Conservation (phyloP, 2,888 invertebrate species). For the Adelognathus sp. region DNA sequence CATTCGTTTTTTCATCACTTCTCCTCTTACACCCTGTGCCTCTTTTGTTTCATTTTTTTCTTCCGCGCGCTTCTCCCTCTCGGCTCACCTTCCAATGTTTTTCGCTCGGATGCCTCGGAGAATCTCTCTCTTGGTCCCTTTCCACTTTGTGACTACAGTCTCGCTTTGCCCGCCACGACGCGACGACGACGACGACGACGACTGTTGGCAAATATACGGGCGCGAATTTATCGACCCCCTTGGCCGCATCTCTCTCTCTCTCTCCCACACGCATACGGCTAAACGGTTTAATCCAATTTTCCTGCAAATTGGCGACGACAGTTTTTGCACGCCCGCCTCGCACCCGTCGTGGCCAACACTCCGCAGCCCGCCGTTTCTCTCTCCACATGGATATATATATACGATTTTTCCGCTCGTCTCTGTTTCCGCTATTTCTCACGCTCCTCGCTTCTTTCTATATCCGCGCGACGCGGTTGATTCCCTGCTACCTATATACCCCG, state of each 20-base stretch:
- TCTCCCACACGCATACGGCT: too few species aligned
- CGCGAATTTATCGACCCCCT: conserved; percentile 66
- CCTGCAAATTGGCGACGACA: conserved; percentile 67
- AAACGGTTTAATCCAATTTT: conserved; percentile 69
- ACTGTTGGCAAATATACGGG: conserved; percentile 65
- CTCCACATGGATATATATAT: conserved; percentile 23
- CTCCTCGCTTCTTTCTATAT: conserved; percentile 14
- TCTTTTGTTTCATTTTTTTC: conserved; percentile 41
- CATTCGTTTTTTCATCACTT: background rate
- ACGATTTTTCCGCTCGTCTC: conserved; percentile 13
- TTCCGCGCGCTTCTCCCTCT: conserved; percentile 1
- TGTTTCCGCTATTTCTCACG: conserved; percentile 40
- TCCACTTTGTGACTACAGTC: conserved; percentile 19
- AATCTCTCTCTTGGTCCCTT: conserved; percentile 10
- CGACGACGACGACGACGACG: too few species aligned
- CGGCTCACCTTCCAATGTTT: conserved; percentile 50
- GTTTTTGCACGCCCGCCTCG: conserved; percentile 62
- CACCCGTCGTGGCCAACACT: conserved; percentile 42
- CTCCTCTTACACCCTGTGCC: conserved; percentile 34
- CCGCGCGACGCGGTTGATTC: conserved; percentile 52
- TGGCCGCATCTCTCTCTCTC: too few species aligned
- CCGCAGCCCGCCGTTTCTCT: conserved; percentile 24
- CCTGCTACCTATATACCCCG: too few species aligned
- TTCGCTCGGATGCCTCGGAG: conserved; percentile 20
- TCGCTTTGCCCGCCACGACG: conserved; percentile 49